Percentiles rank a stretch among this genome's conserved stretches.
Conservation (phyloP, 2,888 invertebrate species). For the Dascillus cervinus region DNA sequence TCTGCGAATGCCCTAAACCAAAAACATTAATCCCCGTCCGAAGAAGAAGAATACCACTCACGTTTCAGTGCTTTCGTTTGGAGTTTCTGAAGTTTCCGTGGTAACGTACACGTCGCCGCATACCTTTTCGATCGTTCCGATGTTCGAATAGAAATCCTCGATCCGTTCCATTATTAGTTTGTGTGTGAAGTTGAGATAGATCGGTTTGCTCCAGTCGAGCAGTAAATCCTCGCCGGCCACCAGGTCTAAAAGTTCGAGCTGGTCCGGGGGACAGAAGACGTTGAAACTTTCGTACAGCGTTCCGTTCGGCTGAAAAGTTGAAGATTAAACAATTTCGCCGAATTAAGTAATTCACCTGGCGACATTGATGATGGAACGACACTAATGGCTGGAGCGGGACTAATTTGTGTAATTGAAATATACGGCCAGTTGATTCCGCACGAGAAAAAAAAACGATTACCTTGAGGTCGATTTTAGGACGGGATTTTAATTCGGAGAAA, state of each 20-base stretch:
- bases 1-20: conserved; percentile 28
- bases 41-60: neutral
- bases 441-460: too few relatives aligned
- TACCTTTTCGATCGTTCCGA: conserved; percentile 62
- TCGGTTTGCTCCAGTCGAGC: conserved; percentile 70
- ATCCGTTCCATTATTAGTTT: conserved; percentile 71
- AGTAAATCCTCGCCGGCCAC: conserved; percentile 69
- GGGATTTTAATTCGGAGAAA: too few relatives aligned
- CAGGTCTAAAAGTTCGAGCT: conserved; percentile 62
- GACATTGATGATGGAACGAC: too few relatives aligned
- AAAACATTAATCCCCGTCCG: neutral
- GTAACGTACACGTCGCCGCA: conserved; percentile 70
- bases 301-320: conserved; percentile 69
- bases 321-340: too few relatives aligned
- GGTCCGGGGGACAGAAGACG: conserved; percentile 74
- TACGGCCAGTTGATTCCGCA: too few relatives aligned
- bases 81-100: neutral
- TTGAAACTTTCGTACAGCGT: conserved; percentile 77
- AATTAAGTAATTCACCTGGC: conserved; percentile 4
- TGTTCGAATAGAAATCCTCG: conserved; percentile 60
- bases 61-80: neutral
- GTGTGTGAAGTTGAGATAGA: conserved; percentile 84
- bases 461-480: too few relatives aligned
- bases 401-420: too few relatives aligned
- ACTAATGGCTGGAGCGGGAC: too few relatives aligned